Base-by-base conservation (phyloP, 2,888 invertebrate species). In the Noctua janthe region DNA sequence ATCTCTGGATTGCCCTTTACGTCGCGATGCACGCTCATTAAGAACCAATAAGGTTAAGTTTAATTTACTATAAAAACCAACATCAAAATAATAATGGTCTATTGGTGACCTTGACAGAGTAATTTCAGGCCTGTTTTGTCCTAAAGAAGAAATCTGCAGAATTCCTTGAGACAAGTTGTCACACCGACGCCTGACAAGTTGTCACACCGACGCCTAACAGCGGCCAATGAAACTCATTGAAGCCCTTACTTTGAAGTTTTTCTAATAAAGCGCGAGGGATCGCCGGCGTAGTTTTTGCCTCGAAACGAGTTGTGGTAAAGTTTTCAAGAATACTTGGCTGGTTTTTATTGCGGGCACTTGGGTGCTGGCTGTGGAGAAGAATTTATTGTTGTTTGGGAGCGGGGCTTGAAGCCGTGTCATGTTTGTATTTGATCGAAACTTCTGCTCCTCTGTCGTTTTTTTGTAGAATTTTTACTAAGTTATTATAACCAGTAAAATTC, bases 271-370 rank as follows among this genome's bases (percentile, higher is more conserved):
- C 78, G 71, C 71, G 75, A 77, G 67, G 75, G 78, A 77, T 77
- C 66, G 86, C 64, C 56, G 76, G n/a, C 83, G 84, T 88, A 90
- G 91, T 89, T 88, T 91, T 85, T 87, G 83, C 80, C 54, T 85
- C 85, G 80, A 86, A 91, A 89, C 87, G 90, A 91, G 90, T 91
- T 86, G 87, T 85, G 84, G 74, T 51, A 75, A 90, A 90, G 85
- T 90, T 91, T 82, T 88, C 82, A 89, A 91, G 91, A 88, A 90
- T 84, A 89, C 89, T 90, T 85, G 78, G 70, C 78, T 82, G 75
- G 88, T 89, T 89, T 90, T 91, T 87, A 91, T 89, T 90, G 84
- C 82, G 82, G 86, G 83, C 87, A 81, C 90, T 88, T 82, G 83
- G 71, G 84, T 81, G 82, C 71, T 76, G 81, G 85, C 84, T 64